Base-by-base conservation (phyloP, 2,888 invertebrate species). In the Pedicia rivosa region DNA sequence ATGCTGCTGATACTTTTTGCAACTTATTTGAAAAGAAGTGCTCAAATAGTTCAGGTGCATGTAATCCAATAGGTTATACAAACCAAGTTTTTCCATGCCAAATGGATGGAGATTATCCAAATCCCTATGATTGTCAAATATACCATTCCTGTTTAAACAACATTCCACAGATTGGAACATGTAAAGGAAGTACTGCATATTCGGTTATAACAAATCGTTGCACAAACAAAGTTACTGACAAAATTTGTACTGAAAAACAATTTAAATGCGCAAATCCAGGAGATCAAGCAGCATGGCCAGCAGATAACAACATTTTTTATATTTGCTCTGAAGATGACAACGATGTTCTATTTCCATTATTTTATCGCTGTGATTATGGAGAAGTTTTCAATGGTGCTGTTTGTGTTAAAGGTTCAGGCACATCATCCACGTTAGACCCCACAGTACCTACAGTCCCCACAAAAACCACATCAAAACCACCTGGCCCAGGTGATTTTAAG, bases 81-180 rank as follows among this genome's bases (percentile, higher is more conserved):
- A 56, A 57, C 32, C 56, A 54, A 5, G 58, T 57, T 41, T 59
- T 59, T 16, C 57, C 56, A 25, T 59, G 59, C 44, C 58, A 57
- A 3, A 56, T 56, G 2, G 55, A 57, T 26, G 59, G 59, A 28
- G 30, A 57, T n/a, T 59, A 56, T 22, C 59, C 61, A 3, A 59
- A 60, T 52, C 59, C 59, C 3, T 59, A 59, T 24, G 59, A 59
- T 37, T 60, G 59, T 34, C 60, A 60, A 44, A 56, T 53, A 36
- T 60, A 60, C 39, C 61, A 60, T 33, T 57, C 58, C 55, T 60
- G 60, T 37, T 57, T 58, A 37, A 54, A 55, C 40, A 54, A 55
- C 15, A 51, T 50, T n/a, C n/a, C n/a, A 17, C 47, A 52, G 8
- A 54, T 38, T 8, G 14, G 42, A 16, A 55, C 60, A 3, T 60